phyloP scores from a whole-genome alignment of 2,888 invertebrate genomes.

The Pyrrhosoma nymphula region DNA sequence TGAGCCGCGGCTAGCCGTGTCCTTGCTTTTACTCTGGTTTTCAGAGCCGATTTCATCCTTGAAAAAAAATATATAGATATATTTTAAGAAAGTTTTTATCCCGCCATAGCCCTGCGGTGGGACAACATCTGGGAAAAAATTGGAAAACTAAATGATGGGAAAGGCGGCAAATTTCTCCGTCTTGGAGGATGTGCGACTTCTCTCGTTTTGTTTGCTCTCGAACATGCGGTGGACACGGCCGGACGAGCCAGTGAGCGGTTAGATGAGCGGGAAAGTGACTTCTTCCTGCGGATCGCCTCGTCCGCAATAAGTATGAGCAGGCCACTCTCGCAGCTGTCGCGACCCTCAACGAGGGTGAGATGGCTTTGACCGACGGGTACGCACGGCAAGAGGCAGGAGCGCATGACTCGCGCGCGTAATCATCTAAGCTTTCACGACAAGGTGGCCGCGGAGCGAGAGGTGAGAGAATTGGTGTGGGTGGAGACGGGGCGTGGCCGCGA shows the following conservation, averaged over 20 bases:
- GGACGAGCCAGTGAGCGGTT: background rate
- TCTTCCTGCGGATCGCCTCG: background rate
- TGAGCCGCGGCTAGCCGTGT: background rate
- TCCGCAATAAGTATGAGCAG: background rate
- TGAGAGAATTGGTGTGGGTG: no score
- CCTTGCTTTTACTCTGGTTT: conserved; percentile 56
- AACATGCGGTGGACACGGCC: background rate
- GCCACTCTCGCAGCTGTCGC: background rate
- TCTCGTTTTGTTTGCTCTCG: background rate
- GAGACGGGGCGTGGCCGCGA: no score
- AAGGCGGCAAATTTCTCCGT: background rate
- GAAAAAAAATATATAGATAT: background rate
- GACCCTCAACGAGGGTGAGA: background rate
- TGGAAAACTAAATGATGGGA: background rate
- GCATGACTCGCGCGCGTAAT: no score
- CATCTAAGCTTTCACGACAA: no score
- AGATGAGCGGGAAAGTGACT: background rate
- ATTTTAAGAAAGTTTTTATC: background rate
- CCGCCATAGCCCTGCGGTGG: background rate
- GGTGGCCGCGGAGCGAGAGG: no score
- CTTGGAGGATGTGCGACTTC: background rate
- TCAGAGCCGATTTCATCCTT: conserved; percentile 20
- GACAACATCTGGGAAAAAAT: conserved; percentile 40
- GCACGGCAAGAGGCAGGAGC: no score
- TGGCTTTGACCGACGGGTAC: background rate